Base-by-base conservation (phyloP, 2,888 invertebrate genomes). In the Sturmia bella region DNA sequence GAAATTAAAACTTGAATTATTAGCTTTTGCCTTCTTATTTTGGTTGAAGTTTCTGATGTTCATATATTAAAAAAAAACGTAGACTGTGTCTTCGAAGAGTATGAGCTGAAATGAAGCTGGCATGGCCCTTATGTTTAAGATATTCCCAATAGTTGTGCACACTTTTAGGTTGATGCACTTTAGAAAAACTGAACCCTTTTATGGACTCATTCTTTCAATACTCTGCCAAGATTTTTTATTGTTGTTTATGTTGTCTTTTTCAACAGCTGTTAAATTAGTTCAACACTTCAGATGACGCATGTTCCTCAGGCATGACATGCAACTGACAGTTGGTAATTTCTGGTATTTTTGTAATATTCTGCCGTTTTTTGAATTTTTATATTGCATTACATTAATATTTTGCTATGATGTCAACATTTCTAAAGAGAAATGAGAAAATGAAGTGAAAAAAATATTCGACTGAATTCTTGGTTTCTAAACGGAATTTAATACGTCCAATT, bases 251-350 rank as follows among this genome's bases (percentile, higher is more conserved):
- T 79, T 17, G 32, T 61, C 21, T 85, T 84, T 88, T 88, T 89
- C 89, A 90, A 89, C 89, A 90, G 90, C 89, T 90, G 90, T 88
- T 90, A 88, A 90, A 90, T 90, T 90, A 89, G 89, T 87, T 88
- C 88, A 90, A 89, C 89, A 89, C 89, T 89, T 88, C 86, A 88
- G 89, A 87, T 89, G 89, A 89, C 88, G 89, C 88, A 88, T 89
- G 87, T 88, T 89, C 87, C 87, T 86, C 86, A 86, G 87, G 87
- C 89, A 88, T 88, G 89, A 89, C 88, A 89, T 86, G 87, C 89
- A 86, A 89, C 89, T 89, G 89, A 88, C 89, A 89, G 88, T 89
- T 89, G 88, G 89, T 88, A 88, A 89, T 89, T 89, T 88, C 87
- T 87, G 88, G 89, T 88, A 89, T 89, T 88, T 88, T 87, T 87